Evolutionary conservation across 2,113 vertebrate species (phyloP).

Genomic region (Hiodon tergisus): DNA sequence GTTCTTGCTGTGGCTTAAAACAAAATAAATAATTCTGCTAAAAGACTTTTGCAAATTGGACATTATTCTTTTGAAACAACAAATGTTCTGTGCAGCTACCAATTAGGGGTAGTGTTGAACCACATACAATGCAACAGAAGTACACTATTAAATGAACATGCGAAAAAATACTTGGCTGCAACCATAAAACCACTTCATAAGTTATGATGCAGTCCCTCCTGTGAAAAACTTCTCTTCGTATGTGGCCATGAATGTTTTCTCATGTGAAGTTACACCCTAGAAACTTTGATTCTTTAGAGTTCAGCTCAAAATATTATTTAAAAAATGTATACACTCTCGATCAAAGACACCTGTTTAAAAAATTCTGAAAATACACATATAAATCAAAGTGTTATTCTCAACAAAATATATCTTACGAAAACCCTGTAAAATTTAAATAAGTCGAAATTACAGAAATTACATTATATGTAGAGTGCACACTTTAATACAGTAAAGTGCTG

Average conservation of each 20-base stretch:
- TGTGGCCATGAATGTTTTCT: constrained; percentile 47
- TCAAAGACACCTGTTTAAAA: neutral
- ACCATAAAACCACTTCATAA: constrained; percentile 51
- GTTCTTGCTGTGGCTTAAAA: constrained; percentile 43
- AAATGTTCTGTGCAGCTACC: constrained; percentile 56
- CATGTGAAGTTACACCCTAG: constrained; percentile 45
- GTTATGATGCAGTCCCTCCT: constrained; percentile 57
- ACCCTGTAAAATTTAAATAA: too few relatives aligned
- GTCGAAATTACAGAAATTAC: too few relatives aligned
- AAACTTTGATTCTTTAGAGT: constrained; percentile 21
- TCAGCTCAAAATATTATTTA: constrained; percentile 20
- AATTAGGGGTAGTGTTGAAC: constrained; percentile 62
- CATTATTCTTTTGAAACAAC: constrained; percentile 57
- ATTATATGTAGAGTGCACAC: too few relatives aligned
- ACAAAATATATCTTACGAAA: too few relatives aligned
- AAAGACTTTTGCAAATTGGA: constrained; percentile 64
- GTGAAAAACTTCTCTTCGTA: constrained; percentile 20
- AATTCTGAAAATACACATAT: too few relatives aligned
- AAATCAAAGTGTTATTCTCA: too few relatives aligned
- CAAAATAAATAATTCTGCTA: constrained; percentile 52
- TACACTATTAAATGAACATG: constrained; percentile 64
- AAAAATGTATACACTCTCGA: constrained; percentile 28
- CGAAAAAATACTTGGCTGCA: constrained; percentile 62
- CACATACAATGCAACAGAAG: constrained; percentile 54
- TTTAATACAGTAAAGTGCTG: too few relatives aligned